phyloP scores from a whole-genome alignment of 2,797 vertebrate genomes.

The Ficedula albicollis region DNA sequence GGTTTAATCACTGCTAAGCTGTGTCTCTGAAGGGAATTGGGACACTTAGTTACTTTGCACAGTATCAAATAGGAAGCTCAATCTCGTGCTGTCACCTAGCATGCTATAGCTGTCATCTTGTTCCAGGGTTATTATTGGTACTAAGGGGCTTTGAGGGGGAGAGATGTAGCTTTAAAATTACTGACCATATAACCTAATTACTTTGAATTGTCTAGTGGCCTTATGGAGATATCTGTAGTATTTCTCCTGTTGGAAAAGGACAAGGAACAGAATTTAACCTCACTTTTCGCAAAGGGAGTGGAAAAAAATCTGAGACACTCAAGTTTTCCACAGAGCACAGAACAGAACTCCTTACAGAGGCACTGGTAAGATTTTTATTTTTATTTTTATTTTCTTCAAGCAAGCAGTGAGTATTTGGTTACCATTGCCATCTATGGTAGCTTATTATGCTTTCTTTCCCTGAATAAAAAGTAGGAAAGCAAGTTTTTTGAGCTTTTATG shows the following conservation, averaged over 20 bases:
- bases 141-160: neutral
- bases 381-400: neutral
- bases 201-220: slow-evolving; percentile 86
- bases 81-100: accelerated
- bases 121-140: neutral
- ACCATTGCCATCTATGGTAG: neutral
- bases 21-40: neutral
- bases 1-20: slow-evolving; percentile 11
- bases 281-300: slow-evolving; percentile 95
- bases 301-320: slow-evolving; percentile 96
- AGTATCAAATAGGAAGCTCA: neutral
- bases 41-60: neutral
- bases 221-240: slow-evolving; percentile 97
- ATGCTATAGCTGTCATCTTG: neutral
- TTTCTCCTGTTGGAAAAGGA: slow-evolving; percentile 94
- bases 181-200: neutral
- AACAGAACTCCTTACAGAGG: slow-evolving; percentile 97
- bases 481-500: neutral
- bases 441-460: neutral
- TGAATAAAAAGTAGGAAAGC: neutral
- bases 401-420: neutral
- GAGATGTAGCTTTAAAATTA: neutral
- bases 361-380: slow-evolving; percentile 83
- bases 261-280: slow-evolving; percentile 98
- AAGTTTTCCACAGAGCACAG: slow-evolving; percentile 99